Base-by-base conservation (phyloP, 2,797 vertebrate genomes). In the Acanthurus tractus region DNA sequence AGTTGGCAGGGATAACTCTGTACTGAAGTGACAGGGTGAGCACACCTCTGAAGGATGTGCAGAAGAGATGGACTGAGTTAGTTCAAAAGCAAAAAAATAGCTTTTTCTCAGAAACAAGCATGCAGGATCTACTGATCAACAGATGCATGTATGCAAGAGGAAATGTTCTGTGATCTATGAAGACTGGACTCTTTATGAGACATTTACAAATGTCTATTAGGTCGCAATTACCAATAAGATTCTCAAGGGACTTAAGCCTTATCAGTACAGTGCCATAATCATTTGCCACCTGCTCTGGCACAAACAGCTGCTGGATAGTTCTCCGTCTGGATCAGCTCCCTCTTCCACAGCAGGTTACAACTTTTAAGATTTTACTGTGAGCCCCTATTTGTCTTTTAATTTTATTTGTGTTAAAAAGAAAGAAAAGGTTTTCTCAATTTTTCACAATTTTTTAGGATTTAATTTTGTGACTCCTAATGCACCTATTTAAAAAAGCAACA, bases 271-370 rank as follows among this genome's bases (percentile, higher is more conserved):
- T 20, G 50, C 36, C 12, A 44, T 69, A 0, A 36, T 52, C 58
- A 63, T 15, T 44, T 0, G 18, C 64, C 40, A 73, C 40, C 72
- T 81, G 79, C 48, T 82, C 76, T 71, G 69, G 23, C 25, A 56
- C 8, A 40, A 78, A 54, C 76, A 76, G 82, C 77, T 81, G 70
- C n/a, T 68, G 48, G 53, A 18, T 61, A 68, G 50, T 12, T 44
- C 63, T 79, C 62, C 8, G 10, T 76, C 58, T 68, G 64, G 29
- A 82, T 36, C 20, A 45, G 53, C 20, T 66, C 63, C 50, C n/a
- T 54, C 40, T 77, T 11, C 23, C 63, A 72, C 56, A 70, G 48
- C 53, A 36, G 59, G 50, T 73, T 63, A 59, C 20, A 67, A 72
- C 65, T 38, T 54, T 46, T 53, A 40, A 44, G 23, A 70, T 71